A percentile compares a stretch with the other conserved stretches of the same genome.
These are phyloP conservation scores for Rosalia funebris DNA, from an alignment of 2,888 invertebrate species.

Conservation along the genomic window DNA sequence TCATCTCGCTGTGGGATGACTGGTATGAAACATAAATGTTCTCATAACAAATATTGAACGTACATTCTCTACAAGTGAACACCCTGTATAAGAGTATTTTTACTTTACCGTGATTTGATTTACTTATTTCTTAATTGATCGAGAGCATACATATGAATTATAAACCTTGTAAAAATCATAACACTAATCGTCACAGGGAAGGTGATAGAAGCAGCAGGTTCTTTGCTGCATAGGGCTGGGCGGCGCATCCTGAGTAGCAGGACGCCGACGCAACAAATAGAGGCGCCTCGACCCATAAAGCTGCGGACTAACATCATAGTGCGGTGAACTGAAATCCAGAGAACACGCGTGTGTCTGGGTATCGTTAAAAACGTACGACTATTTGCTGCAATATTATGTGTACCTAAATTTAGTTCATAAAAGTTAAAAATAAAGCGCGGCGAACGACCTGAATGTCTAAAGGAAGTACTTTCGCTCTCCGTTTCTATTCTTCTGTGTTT, in stretches of 20 bases:
- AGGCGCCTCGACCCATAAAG: slow-evolving; percentile 61
- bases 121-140: too few relatives aligned
- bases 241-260: slow-evolving; percentile 56
- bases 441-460: slow-evolving; percentile 33
- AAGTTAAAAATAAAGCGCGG: slow-evolving; percentile 37
- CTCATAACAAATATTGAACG: too few relatives aligned
- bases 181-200: slow-evolving; percentile 48
- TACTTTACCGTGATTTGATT: too few relatives aligned
- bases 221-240: slow-evolving; percentile 58
- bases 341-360: slow-evolving; percentile 47
- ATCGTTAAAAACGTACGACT: slow-evolving; percentile 28
- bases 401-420: slow-evolving; percentile 35
- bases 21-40: too few relatives aligned
- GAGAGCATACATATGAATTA: too few relatives aligned
- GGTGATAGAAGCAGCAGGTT: slow-evolving; percentile 53
- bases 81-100: too few relatives aligned
- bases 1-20: too few relatives aligned
- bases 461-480: slow-evolving; percentile 17
- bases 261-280: slow-evolving; percentile 65
- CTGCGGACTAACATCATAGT: slow-evolving; percentile 63
- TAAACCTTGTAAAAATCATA: slow-evolving; percentile 45
- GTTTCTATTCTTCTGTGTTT: not conserved
- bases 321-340: slow-evolving; percentile 61
- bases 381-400: slow-evolving; percentile 22
- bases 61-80: too few relatives aligned